Conservation (phyloP, 2,888 invertebrate species). For the Cephus sareptanus region DNA sequence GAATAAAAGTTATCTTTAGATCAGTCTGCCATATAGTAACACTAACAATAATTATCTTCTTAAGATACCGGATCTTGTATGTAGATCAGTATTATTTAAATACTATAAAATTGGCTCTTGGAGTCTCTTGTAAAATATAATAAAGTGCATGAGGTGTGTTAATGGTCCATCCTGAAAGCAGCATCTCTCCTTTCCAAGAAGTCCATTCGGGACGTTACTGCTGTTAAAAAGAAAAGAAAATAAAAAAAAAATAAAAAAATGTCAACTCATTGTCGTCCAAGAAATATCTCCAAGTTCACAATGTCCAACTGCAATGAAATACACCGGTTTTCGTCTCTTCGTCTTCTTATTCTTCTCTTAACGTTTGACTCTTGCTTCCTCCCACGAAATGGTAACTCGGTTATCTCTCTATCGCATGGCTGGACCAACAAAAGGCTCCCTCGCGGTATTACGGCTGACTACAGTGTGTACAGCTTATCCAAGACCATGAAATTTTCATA, state of each 20-base stretch:
- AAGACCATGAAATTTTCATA: not conserved
- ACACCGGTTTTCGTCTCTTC: conserved; percentile 2
- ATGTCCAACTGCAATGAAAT: not conserved
- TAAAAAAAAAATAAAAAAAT: too few relatives aligned
- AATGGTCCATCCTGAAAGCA: too few relatives aligned
- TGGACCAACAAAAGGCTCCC: not conserved
- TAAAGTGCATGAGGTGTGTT: too few relatives aligned
- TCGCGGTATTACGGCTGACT: not conserved
- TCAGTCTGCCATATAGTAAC: not conserved
- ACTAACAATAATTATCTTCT: not conserved
- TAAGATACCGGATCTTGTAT: not conserved
- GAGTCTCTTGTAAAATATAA: not conserved
- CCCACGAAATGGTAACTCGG: not conserved
- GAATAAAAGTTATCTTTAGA: not conserved
- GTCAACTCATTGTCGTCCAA: not conserved
- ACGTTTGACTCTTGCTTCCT: not conserved
- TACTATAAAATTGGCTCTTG: not conserved
- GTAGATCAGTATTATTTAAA: not conserved
- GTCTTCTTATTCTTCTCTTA: conserved; percentile 3
- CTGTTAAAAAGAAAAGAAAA: not conserved
- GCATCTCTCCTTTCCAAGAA: not conserved
- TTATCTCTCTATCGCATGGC: conserved; percentile 2
- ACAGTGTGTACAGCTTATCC: not conserved
- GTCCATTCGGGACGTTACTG: not conserved
- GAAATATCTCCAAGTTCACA: not conserved